Base-by-base conservation (phyloP, 2,113 vertebrate species). In the Bombycilla garrulus region DNA sequence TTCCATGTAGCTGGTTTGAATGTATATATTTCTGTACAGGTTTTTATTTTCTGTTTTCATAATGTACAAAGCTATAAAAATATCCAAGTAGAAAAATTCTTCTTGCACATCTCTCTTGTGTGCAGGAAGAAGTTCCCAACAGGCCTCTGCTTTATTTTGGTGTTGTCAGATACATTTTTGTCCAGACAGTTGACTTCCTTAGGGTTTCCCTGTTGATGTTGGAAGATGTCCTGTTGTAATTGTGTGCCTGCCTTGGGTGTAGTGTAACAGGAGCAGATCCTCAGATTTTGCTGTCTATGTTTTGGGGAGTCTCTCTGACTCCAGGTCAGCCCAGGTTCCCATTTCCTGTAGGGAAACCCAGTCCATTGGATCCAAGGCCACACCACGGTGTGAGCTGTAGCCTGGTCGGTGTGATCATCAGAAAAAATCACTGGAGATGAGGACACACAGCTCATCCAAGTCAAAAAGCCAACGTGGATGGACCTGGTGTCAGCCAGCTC, bases 371-470 rank as follows among this genome's bases (percentile, higher is more conserved):
- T 64, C 48, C 22, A 40, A 40, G 36, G 22, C 19, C 62, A 60
- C 19, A 12, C 5, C 23, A 25, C 0, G 0, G 3, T n/a, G 66
- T 50, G 44, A 91, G 22, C 15, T 54, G 38, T 28, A 9, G 22
- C 36, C 42, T 62, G 36, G 12, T 28, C 42, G 47, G 29, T 31
- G 62, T 1, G 1, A 6, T 28, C 45, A 25, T 35, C n/a, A 47
- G 79, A 40, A 87, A 87, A 76, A 78, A 71, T 51, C n/a, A 4
- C 56, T 40, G 42, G 18, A 56, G 31, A 38, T 54, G 29, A 61
- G 56, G 33, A 44, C 24, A 58, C 35, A 6, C 38, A 78, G 69
- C 51, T 81, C 51, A 35, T 53, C 23, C 48, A 33, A 65, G 62
- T 29, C 62, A 47, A 12, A 79, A 88, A 60, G 4, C 10, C 20